Evolutionary conservation across 2,888 invertebrate species (phyloP).

Genomic region (Eremobia ochroleuca): DNA sequence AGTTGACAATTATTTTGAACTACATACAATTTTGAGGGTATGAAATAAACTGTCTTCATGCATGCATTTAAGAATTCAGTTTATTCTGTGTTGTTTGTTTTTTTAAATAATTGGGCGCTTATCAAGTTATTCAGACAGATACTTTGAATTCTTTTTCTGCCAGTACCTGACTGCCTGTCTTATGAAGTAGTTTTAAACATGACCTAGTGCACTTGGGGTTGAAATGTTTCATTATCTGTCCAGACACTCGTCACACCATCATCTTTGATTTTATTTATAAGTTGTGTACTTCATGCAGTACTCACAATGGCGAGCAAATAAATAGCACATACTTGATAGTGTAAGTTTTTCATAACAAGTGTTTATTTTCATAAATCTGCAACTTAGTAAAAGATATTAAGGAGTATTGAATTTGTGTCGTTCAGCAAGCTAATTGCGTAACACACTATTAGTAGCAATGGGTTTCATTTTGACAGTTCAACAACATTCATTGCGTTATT

Average conservation of each 20-base stretch:
- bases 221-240: constrained; percentile 31
- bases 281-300: constrained; percentile 62
- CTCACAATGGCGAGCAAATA: constrained; percentile 59
- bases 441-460: no score
- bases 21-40: constrained; percentile 13
- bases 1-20: constrained; percentile 37
- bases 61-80: constrained; percentile 37
- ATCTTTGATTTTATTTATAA: constrained; percentile 56
- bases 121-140: constrained; percentile 4
- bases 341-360: constrained; percentile 56
- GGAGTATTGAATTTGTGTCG: constrained; percentile 40
- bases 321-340: constrained; percentile 60
- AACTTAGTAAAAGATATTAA: constrained; percentile 32
- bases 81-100: no score
- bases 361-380: constrained; percentile 38
- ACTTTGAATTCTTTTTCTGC: constrained; percentile 35
- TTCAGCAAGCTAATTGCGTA: no score
- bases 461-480: no score
- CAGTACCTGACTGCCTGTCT: constrained; percentile 44
- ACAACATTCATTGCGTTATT: no score
- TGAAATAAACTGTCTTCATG: constrained; percentile 31
- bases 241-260: constrained; percentile 49
- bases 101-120: constrained; percentile 19
- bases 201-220: constrained; percentile 52
- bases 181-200: constrained; percentile 38